Percentiles rank a stretch among this genome's conserved stretches.
These are phyloP conservation scores for Hystrix brachyura DNA, from an alignment of 2,113 vertebrate genomes.

Conservation along the genomic window DNA sequence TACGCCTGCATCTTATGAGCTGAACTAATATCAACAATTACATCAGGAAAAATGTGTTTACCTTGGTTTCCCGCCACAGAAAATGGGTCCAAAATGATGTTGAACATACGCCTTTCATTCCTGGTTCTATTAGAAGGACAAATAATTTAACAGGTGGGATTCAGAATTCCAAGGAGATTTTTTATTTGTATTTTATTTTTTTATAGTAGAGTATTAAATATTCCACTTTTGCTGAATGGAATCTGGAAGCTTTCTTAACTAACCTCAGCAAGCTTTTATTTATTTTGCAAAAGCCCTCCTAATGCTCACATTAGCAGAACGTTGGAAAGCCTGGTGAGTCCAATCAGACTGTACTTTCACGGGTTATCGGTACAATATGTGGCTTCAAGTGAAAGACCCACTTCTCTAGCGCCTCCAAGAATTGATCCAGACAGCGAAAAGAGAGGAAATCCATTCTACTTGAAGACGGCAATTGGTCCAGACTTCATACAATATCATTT, in stretches of 20 bases:
- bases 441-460: conserved; percentile 80
- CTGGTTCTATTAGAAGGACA: conserved; percentile 85
- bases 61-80: conserved; percentile 89
- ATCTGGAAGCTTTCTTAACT: conserved; percentile 84
- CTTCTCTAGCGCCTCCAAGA: conserved; percentile 77
- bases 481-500: conserved; percentile 86
- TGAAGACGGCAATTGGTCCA: conserved; percentile 84
- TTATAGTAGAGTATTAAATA: conserved; percentile 75
- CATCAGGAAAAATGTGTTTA: conserved; percentile 91
- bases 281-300: conserved; percentile 77
- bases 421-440: conserved; percentile 84
- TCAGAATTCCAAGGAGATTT: conserved; percentile 82
- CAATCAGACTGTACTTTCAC: conserved; percentile 58
- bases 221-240: conserved; percentile 81
- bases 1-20: conserved; percentile 85
- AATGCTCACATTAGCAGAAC: conserved; percentile 64
- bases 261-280: conserved; percentile 70
- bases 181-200: conserved; percentile 64
- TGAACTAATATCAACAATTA: conserved; percentile 90
- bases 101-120: conserved; percentile 88
- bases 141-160: conserved; percentile 91
- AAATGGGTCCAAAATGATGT: conserved; percentile 87
- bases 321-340: conserved; percentile 62
- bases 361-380: conserved; percentile 76
- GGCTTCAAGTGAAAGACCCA: conserved; percentile 68